Evolutionary conservation across 2,113 vertebrate genomes (phyloP).

Genomic region (Catharus fuscescens): DNA sequence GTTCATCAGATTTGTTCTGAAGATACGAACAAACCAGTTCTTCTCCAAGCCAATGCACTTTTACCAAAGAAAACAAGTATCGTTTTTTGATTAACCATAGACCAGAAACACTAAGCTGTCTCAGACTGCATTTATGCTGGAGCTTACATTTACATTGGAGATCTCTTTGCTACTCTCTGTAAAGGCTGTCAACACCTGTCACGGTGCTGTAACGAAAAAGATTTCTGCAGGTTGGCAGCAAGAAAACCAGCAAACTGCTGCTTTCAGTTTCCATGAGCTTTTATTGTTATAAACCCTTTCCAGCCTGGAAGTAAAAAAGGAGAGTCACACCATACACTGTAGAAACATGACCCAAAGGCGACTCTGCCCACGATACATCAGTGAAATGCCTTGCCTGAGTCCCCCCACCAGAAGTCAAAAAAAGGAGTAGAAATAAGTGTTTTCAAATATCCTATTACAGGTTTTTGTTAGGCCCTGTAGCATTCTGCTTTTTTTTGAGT

Average conservation of each 20-base stretch:
- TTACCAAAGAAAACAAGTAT: background rate
- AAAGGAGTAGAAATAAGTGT: background rate
- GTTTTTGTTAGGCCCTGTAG: background rate
- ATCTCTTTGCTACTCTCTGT: background rate
- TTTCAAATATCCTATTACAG: background rate
- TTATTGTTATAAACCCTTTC: background rate
- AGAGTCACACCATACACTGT: background rate
- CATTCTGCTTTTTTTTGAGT: background rate
- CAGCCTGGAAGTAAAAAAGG: background rate
- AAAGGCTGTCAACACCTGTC: background rate
- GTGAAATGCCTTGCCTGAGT: background rate
- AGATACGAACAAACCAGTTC: background rate
- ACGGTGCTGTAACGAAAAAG: background rate
- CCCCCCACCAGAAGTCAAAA: background rate
- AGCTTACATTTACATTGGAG: background rate
- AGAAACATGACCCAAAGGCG: background rate
- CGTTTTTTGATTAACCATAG: background rate
- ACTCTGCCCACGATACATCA: background rate
- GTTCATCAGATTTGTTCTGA: background rate
- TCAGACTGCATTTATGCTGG: background rate
- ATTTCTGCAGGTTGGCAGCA: constrained; percentile 21
- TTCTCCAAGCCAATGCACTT: background rate
- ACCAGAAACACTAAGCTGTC: background rate
- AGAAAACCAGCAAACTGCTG: background rate
- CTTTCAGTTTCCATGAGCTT: background rate